These are phyloP conservation scores for Agonopterix alstromeriana DNA, from an alignment of 2,888 invertebrate genomes.

Conservation along the genomic window DNA sequence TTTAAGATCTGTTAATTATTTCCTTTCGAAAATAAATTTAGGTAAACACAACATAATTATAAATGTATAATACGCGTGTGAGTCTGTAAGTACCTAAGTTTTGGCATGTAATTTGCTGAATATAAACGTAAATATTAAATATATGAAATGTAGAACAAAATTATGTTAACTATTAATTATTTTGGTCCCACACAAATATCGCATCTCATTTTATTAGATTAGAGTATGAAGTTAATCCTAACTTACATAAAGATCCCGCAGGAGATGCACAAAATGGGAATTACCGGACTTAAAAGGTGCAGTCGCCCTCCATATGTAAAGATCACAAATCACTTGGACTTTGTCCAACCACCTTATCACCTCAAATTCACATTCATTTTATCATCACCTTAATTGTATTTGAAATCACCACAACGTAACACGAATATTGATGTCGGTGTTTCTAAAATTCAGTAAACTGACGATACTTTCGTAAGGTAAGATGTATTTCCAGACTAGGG, in stretches of 20 bases:
- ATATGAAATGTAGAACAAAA: too few relatives aligned
- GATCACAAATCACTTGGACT: conserved; percentile 53
- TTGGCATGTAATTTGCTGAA: too few relatives aligned
- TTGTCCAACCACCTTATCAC: conserved; percentile 42
- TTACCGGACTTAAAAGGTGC: conserved; percentile 39
- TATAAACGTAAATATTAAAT: too few relatives aligned
- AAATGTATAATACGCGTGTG: too few relatives aligned
- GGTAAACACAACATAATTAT: too few relatives aligned
- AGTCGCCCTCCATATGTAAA: conserved; percentile 35
- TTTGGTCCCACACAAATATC: too few relatives aligned
- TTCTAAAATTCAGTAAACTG: conserved; percentile 17
- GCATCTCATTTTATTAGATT: too few relatives aligned
- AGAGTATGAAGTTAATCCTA: not conserved
- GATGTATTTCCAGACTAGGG: conserved; percentile 33
- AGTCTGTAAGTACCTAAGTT: too few relatives aligned
- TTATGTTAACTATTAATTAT: too few relatives aligned
- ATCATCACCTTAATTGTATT: conserved; percentile 18
- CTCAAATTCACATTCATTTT: conserved; percentile 25
- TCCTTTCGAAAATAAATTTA: too few relatives aligned
- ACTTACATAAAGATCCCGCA: not conserved
- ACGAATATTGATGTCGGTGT: too few relatives aligned
- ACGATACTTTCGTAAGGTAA: conserved; percentile 23
- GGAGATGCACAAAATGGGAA: conserved; percentile 15
- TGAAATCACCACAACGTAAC: conserved; percentile 5
- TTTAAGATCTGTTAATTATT: too few relatives aligned